Percentiles rank a stretch among this genome's conserved stretches.
Evolutionary conservation across 2,797 vertebrate species (phyloP).

Genomic region (Adrianichthys oophorus): DNA sequence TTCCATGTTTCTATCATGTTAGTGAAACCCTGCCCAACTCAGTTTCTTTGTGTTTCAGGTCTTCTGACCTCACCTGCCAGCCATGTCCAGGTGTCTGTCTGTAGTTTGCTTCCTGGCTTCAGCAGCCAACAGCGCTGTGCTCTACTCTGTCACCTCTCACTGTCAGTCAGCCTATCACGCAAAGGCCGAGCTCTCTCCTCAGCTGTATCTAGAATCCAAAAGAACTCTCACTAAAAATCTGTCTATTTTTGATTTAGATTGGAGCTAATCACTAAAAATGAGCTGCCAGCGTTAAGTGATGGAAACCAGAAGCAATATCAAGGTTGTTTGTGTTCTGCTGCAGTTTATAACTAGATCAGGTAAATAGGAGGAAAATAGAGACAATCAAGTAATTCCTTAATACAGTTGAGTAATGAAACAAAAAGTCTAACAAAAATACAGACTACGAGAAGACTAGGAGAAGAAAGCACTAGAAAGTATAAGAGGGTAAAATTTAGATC

Average conservation of each 20-base stretch:
- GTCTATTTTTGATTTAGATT: neutral
- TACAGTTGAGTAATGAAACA: too few species aligned
- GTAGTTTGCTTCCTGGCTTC: neutral
- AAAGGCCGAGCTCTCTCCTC: neutral
- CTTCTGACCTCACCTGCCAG: slow-evolving; percentile 2
- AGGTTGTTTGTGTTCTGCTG: too few species aligned
- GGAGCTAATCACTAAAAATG: neutral
- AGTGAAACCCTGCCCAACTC: neutral
- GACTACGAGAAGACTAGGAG: too few species aligned
- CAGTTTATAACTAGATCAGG: too few species aligned
- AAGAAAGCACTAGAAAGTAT: too few species aligned
- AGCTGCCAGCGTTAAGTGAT: too few species aligned
- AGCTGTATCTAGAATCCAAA: neutral
- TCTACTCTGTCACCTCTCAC: neutral
- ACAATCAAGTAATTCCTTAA: too few species aligned
- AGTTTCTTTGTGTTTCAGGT: neutral
- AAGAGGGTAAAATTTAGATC: too few species aligned
- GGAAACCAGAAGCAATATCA: too few species aligned
- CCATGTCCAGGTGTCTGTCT: neutral
- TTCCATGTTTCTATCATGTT: neutral
- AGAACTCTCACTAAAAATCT: too few species aligned
- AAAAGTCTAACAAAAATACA: too few species aligned
- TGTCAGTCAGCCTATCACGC: neutral
- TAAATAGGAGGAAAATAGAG: too few species aligned
- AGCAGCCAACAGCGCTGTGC: neutral